A percentile compares a stretch with the other conserved stretches of the same genome.
Evolutionary conservation across 2,797 vertebrate species (phyloP).

Genomic region (Luscinia megarhynchos): DNA sequence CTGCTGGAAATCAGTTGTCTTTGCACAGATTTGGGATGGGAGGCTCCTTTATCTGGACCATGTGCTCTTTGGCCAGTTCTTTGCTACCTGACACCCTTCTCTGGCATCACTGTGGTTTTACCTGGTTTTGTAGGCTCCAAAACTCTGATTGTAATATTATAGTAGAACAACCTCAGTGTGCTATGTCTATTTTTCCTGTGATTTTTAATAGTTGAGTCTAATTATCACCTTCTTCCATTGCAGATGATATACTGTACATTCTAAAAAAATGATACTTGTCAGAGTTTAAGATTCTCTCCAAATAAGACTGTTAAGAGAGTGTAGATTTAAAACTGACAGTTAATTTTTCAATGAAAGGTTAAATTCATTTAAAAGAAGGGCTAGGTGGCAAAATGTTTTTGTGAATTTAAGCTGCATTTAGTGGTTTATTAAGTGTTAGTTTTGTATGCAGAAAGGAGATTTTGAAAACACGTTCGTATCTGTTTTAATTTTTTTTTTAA

Average conservation of each 20-base stretch:
- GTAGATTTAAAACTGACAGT: background rate
- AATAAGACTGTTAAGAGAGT: background rate
- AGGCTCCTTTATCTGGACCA: background rate
- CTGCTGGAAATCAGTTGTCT: background rate
- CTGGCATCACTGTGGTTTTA: background rate
- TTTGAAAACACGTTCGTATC: fast-evolving
- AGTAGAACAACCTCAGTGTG: background rate
- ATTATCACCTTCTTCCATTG: background rate
- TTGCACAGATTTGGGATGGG: background rate
- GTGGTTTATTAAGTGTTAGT: background rate
- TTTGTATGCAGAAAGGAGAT: fast-evolving
- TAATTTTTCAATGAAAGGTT: background rate
- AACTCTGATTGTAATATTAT: background rate
- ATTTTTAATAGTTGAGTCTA: background rate
- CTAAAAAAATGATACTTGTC: background rate
- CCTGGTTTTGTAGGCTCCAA: background rate
- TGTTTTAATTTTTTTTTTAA: background rate
- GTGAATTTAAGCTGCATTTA: background rate
- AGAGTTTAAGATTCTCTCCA: background rate
- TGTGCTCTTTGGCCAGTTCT: background rate
- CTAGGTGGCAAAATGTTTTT: background rate
- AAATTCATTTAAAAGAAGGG: background rate
- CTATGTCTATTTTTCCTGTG: background rate
- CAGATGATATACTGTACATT: background rate
- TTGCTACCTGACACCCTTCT: background rate